phyloP scores from a whole-genome alignment of 2,888 invertebrate species.

The Anthophora plumipes region DNA sequence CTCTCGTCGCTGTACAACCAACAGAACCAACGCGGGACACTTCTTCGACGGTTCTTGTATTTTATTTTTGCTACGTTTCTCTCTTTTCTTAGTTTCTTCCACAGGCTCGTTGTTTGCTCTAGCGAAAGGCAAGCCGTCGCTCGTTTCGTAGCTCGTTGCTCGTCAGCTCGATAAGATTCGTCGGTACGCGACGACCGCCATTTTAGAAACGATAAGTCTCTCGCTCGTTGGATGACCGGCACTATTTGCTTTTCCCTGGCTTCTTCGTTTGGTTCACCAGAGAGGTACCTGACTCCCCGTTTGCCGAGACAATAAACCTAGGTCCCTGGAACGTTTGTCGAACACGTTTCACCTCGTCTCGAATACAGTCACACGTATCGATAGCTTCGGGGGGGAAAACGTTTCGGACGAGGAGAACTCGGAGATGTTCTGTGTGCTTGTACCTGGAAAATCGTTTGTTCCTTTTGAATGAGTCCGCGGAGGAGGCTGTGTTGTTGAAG shows the following conservation, averaged over 20 bases:
- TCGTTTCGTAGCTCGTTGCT: slow-evolving; percentile 14
- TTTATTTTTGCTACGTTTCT: slow-evolving; percentile 41
- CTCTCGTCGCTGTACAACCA: slow-evolving; percentile 11
- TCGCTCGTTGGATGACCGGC: slow-evolving; percentile 35
- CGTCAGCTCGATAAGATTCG: slow-evolving; percentile 64
- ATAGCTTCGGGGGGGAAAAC: background rate
- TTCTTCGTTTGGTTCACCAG: slow-evolving; percentile 6
- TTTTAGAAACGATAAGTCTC: slow-evolving; percentile 66
- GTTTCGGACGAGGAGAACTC: background rate
- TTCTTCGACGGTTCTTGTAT: slow-evolving; percentile 6
- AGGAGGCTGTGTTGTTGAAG: background rate
- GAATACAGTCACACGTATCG: slow-evolving; percentile 17
- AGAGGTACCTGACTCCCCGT: slow-evolving; percentile 17
- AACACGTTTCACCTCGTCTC: no score
- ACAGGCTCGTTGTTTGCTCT: slow-evolving; percentile 67
- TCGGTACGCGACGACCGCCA: slow-evolving; percentile 42
- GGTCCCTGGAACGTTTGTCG: slow-evolving; percentile 25
- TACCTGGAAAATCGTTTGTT: background rate
- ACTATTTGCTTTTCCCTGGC: slow-evolving; percentile 57
- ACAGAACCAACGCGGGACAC: slow-evolving; percentile 31
- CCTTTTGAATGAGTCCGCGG: background rate
- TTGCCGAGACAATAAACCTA: slow-evolving; percentile 43
- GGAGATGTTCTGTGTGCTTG: background rate
- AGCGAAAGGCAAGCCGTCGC: slow-evolving; percentile 61
- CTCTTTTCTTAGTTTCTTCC: slow-evolving; percentile 23